Percentiles rank a stretch among this genome's conserved stretches.
Conservation (phyloP, 2,888 invertebrate species). For the Meghimatium bilineatum region DNA sequence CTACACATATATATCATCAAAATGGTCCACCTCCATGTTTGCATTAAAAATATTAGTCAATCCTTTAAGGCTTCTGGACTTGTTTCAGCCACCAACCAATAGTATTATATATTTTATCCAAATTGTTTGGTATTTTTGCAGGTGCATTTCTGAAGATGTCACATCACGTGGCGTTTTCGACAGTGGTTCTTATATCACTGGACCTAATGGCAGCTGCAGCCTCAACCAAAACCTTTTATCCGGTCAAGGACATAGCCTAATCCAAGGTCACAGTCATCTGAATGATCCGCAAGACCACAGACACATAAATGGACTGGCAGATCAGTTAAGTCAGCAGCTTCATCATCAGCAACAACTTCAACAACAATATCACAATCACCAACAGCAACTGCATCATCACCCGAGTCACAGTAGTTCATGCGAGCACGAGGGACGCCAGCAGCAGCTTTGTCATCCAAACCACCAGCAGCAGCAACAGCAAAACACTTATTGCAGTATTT, state of each 20-base stretch:
- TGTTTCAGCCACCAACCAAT: too few relatives aligned
- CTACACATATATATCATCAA: too few relatives aligned
- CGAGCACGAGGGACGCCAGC: constrained; percentile 20
- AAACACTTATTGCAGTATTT: constrained; percentile 54
- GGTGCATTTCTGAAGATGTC: constrained; percentile 64
- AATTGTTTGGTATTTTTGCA: constrained; percentile 50
- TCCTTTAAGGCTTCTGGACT: too few relatives aligned
- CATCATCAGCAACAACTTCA: constrained; percentile 49
- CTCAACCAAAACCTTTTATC: neutral
- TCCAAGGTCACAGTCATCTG: constrained; percentile 31
- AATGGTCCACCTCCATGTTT: too few relatives aligned
- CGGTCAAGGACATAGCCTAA: constrained; percentile 24
- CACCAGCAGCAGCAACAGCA: constrained; percentile 36
- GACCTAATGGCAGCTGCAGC: constrained; percentile 11
- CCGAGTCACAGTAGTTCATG: constrained; percentile 17
- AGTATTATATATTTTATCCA: too few relatives aligned
- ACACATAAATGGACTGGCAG: constrained; percentile 14
- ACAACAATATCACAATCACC: constrained; percentile 40
- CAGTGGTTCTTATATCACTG: neutral
- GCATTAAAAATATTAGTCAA: too few relatives aligned
- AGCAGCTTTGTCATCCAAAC: constrained; percentile 34
- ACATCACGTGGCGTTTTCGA: constrained; percentile 56
- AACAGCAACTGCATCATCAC: constrained; percentile 8
- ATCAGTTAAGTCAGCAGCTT: constrained; percentile 18
- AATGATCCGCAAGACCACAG: constrained; percentile 10